A percentile compares a stretch with the other conserved stretches of the same genome.
phyloP scores from a whole-genome alignment of 2,888 invertebrate genomes.

The Spisula solida region DNA sequence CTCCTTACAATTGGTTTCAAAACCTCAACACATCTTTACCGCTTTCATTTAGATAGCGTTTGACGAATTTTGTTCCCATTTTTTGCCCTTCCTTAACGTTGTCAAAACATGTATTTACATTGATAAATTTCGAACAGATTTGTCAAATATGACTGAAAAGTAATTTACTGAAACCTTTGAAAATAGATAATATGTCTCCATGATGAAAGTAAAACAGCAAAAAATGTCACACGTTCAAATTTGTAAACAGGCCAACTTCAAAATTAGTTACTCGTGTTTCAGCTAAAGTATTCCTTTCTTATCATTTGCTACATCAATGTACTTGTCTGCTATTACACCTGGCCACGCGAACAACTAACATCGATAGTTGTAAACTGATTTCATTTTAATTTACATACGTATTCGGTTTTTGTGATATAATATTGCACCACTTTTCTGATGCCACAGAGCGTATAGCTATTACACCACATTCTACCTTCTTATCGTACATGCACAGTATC shows the following conservation, averaged over 20 bases:
- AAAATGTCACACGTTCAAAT: background rate
- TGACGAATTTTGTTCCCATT: slow-evolving; percentile 13
- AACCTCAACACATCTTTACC: background rate
- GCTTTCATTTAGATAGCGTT: slow-evolving; percentile 8
- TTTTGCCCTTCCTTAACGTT: background rate
- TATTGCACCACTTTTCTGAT: too few species aligned
- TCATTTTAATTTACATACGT: too few species aligned
- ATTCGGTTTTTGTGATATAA: too few species aligned
- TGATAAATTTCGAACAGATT: slow-evolving; percentile 21
- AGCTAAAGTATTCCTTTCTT: background rate
- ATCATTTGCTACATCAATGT: background rate
- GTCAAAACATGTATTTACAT: slow-evolving; percentile 21
- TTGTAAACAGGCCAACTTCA: background rate
- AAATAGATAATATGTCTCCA: background rate
- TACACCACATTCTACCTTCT: background rate
- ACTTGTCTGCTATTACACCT: background rate
- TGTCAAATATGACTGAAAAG: slow-evolving; percentile 17
- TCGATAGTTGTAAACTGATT: background rate
- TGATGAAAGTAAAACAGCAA: background rate
- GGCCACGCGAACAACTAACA: background rate
- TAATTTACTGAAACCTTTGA: slow-evolving; percentile 20
- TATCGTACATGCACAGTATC: background rate
- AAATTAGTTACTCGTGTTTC: background rate
- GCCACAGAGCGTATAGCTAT: too few species aligned
- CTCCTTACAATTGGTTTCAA: slow-evolving; percentile 10